These are phyloP conservation scores for Artibeus lituratus DNA, from an alignment of 2,797 vertebrate genomes.

Conservation along the genomic window DNA sequence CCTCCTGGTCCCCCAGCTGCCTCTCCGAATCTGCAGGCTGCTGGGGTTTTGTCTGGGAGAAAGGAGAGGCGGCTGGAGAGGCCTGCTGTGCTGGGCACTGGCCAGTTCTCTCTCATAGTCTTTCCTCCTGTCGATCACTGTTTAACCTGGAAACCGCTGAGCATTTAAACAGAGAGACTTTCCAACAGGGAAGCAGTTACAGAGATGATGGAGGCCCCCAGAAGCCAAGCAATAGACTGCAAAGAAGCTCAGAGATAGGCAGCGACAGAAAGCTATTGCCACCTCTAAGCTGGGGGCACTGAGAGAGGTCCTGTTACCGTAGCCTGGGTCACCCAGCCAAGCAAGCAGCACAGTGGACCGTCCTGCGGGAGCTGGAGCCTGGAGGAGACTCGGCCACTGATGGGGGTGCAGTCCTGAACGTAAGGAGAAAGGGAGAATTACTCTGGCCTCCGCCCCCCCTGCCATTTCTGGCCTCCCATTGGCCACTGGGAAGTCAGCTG, in stretches of 20 bases:
- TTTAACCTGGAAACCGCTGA: not conserved
- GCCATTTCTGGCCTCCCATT: not conserved
- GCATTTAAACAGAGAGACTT: too few relatives aligned
- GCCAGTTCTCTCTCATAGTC: not conserved
- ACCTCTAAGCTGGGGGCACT: not conserved
- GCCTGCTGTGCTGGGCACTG: not conserved
- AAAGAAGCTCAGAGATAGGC: not conserved
- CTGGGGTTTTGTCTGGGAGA: not conserved
- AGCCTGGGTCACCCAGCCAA: not conserved
- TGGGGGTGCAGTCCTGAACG: not conserved
- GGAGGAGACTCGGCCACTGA: not conserved
- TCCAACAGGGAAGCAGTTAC: not conserved
- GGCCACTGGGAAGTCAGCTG: not conserved
- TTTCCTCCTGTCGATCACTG: not conserved
- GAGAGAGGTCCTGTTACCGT: rapidly evolving
- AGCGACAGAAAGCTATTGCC: not conserved
- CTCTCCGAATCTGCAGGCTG: not conserved
- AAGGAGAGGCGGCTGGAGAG: not conserved
- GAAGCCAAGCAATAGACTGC: not conserved
- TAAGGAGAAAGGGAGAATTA: not conserved
- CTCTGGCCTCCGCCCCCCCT: not conserved
- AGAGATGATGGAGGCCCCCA: not conserved
- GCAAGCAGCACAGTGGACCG: not conserved
- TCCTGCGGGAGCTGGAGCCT: too few relatives aligned
- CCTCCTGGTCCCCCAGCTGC: not conserved